Conservation (phyloP, 2,888 invertebrate species). For the Andrena flavipes region DNA sequence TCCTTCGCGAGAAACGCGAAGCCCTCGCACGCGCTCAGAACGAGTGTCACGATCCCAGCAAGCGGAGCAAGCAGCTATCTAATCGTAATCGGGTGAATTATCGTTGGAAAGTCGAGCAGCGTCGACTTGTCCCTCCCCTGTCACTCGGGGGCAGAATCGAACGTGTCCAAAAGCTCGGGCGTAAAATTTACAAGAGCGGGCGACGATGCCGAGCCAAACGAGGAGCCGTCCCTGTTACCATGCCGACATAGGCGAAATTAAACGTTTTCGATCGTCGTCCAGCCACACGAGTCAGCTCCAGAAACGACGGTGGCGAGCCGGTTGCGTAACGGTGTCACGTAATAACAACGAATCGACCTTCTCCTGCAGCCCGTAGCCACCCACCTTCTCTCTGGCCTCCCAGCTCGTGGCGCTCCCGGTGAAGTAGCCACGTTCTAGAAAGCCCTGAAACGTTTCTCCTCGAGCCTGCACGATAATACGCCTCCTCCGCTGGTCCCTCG, state of each 20-base stretch:
- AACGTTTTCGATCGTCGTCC: slow-evolving; percentile 46
- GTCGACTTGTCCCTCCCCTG: slow-evolving; percentile 9
- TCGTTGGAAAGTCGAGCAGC: slow-evolving; percentile 21
- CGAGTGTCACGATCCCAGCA: background rate
- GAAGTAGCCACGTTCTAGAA: slow-evolving; percentile 64
- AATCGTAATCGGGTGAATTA: slow-evolving; percentile 29
- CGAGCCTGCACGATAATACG: slow-evolving; percentile 45
- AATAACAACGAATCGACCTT: slow-evolving; percentile 81
- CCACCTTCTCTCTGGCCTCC: slow-evolving; percentile 71
- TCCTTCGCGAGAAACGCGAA: background rate
- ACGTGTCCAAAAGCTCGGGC: slow-evolving; percentile 1
- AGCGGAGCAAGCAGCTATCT: background rate
- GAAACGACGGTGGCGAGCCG: slow-evolving; percentile 42
- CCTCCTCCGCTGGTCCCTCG: slow-evolving; percentile 35
- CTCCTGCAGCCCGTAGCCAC: slow-evolving; percentile 74
- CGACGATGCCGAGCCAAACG: background rate
- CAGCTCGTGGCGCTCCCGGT: slow-evolving; percentile 52
- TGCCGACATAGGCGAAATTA: slow-evolving; percentile 51
- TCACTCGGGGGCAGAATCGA: background rate
- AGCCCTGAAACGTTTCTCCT: slow-evolving; percentile 62
- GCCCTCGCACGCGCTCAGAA: background rate
- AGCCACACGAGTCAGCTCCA: slow-evolving; percentile 40
- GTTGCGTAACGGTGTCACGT: slow-evolving; percentile 82
- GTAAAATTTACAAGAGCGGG: background rate
- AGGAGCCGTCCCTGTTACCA: slow-evolving; percentile 25